Percentiles rank a stretch among this genome's conserved stretches.
phyloP scores from a whole-genome alignment of 1,140 invertebrate genomes.

The Trinorchestia longiramus region DNA sequence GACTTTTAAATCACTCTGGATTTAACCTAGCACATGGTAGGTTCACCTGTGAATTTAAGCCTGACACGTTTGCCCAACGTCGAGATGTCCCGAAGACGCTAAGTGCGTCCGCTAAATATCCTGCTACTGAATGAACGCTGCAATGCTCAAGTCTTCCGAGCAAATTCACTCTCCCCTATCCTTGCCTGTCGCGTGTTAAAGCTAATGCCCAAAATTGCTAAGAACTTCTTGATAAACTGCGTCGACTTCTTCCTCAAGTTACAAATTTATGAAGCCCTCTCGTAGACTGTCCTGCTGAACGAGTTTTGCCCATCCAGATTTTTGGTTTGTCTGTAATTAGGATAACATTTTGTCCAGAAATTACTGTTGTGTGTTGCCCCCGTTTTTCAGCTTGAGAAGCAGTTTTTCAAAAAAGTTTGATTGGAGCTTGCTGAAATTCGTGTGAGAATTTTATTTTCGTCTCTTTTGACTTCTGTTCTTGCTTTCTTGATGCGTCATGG shows the following conservation, averaged over 20 bases:
- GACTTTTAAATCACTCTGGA: no score
- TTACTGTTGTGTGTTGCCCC: neutral
- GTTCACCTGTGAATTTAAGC: no score
- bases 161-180: neutral
- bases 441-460: neutral
- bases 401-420: neutral
- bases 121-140: neutral
- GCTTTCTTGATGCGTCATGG: neutral
- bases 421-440: neutral
- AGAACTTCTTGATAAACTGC: conserved; percentile 41
- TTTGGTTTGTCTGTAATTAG: conserved; percentile 15
- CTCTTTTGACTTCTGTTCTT: neutral
- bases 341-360: neutral
- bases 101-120: neutral
- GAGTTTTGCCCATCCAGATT: neutral
- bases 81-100: no score
- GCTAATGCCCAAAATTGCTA: neutral
- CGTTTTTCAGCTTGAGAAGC: neutral
- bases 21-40: no score
- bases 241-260: neutral
- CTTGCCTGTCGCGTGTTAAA: neutral
- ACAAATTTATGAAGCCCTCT: neutral
- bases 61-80: no score
- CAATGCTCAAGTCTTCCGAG: neutral
- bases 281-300: neutral